phyloP scores from a whole-genome alignment of 2,888 invertebrate species.

The Glyphotaelius pellucidus region DNA sequence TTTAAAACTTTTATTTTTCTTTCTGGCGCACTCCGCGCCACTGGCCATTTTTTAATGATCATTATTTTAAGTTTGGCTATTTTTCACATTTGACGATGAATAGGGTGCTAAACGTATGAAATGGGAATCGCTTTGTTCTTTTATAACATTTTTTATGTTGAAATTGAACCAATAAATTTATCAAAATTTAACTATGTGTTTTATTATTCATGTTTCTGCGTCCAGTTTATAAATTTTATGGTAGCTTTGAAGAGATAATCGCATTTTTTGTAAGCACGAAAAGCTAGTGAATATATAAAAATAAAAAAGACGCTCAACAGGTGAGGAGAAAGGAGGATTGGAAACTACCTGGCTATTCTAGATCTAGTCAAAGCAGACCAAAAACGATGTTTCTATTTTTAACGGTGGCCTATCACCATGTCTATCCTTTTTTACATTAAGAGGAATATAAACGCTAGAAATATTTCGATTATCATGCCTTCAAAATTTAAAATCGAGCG shows the following conservation, averaged over 20 bases:
- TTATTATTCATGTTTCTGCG: conserved; percentile 30
- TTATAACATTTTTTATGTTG: conserved; percentile 60
- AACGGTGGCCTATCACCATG: too few relatives aligned
- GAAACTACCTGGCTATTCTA: too few relatives aligned
- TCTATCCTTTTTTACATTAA: too few relatives aligned
- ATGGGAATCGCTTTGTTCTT: conserved; percentile 52
- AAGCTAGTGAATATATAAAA: not conserved
- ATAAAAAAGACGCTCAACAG: not conserved
- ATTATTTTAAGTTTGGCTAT: conserved; percentile 32
- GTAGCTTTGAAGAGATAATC: not conserved
- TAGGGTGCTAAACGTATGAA: conserved; percentile 54
- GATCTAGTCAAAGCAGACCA: too few relatives aligned
- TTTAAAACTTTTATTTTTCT: conserved; percentile 25
- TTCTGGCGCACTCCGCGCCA: conserved; percentile 26
- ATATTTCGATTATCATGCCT: too few relatives aligned
- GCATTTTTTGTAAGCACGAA: not conserved
- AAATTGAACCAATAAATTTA: conserved; percentile 65
- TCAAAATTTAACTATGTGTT: conserved; percentile 47
- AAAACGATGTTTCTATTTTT: too few relatives aligned
- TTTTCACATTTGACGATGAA: conserved; percentile 51
- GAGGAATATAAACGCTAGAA: too few relatives aligned
- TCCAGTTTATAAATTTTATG: not conserved
- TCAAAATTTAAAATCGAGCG: too few relatives aligned
- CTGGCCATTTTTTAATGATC: conserved; percentile 41
- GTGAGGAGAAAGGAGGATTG: not conserved